phyloP scores from a whole-genome alignment of 2,113 vertebrate genomes.

The Hyla sarda region DNA sequence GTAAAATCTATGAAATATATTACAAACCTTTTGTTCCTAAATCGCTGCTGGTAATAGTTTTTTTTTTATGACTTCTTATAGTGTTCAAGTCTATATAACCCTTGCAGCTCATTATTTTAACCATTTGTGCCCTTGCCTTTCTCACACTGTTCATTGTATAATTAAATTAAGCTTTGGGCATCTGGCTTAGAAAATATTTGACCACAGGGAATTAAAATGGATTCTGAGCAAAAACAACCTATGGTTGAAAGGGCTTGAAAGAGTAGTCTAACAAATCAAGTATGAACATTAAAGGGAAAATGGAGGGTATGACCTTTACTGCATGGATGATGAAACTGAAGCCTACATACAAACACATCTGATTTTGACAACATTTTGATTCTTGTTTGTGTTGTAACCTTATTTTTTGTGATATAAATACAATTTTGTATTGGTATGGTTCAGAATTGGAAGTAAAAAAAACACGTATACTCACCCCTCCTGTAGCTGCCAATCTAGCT shows the following conservation, averaged over 20 bases:
- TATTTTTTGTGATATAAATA: background rate
- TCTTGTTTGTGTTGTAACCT: background rate
- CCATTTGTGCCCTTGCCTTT: slow-evolving; percentile 61
- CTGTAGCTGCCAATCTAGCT: no score
- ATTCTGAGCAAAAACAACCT: slow-evolving; percentile 27
- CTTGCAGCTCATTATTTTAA: slow-evolving; percentile 62
- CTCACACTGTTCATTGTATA: slow-evolving; percentile 62
- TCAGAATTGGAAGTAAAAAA: no score
- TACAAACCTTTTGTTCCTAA: slow-evolving; percentile 23
- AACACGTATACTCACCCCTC: no score
- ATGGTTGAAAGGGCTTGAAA: slow-evolving; percentile 47
- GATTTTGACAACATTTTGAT: slow-evolving; percentile 17
- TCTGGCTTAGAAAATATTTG: slow-evolving; percentile 62
- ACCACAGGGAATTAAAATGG: slow-evolving; percentile 60
- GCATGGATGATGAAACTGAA: slow-evolving; percentile 41
- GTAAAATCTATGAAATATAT: slow-evolving; percentile 29
- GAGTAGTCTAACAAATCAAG: slow-evolving; percentile 53
- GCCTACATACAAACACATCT: slow-evolving; percentile 41
- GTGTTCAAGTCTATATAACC: slow-evolving; percentile 19
- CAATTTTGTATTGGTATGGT: no score
- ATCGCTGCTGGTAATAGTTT: slow-evolving; percentile 25
- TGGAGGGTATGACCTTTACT: slow-evolving; percentile 46
- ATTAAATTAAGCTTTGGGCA: slow-evolving; percentile 61
- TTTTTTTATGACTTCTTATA: slow-evolving; percentile 45
- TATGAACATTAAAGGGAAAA: slow-evolving; percentile 29